Conservation (phyloP, 2,888 invertebrate species). For the Machimus rusticus region DNA sequence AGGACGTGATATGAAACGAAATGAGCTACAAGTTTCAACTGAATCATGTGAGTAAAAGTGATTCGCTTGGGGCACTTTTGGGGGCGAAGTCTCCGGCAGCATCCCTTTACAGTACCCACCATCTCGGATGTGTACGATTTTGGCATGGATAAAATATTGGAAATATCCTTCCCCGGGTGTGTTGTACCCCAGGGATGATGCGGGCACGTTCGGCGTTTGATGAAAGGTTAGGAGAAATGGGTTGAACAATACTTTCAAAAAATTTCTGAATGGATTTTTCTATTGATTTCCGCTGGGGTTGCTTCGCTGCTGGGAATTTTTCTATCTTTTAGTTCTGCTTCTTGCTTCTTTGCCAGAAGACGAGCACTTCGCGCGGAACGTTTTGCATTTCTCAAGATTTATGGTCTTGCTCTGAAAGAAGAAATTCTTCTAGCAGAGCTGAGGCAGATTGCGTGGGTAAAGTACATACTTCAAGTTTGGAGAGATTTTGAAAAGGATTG, state of each 20-base stretch:
- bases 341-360: background rate
- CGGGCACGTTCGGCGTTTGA: background rate
- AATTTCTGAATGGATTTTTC: background rate
- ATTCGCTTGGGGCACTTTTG: background rate
- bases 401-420: background rate
- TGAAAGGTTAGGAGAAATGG: constrained; percentile 16
- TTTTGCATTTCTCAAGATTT: background rate
- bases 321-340: background rate
- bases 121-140: background rate
- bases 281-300: background rate
- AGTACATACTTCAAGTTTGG: background rate
- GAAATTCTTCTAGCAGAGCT: background rate
- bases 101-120: background rate
- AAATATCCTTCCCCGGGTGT: constrained; percentile 1
- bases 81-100: background rate
- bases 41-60: constrained; percentile 20
- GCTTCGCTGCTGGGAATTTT: background rate
- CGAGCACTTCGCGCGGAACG: background rate
- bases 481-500: background rate
- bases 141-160: background rate
- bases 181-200: background rate
- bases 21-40: background rate
- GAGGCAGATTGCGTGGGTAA: background rate
- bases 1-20: constrained; percentile 1
- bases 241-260: background rate